Evolutionary conservation across 2,888 invertebrate species (phyloP), one percentile per base, ranked within the genome.

Genomic region (Eupithecia exiguata): DNA sequence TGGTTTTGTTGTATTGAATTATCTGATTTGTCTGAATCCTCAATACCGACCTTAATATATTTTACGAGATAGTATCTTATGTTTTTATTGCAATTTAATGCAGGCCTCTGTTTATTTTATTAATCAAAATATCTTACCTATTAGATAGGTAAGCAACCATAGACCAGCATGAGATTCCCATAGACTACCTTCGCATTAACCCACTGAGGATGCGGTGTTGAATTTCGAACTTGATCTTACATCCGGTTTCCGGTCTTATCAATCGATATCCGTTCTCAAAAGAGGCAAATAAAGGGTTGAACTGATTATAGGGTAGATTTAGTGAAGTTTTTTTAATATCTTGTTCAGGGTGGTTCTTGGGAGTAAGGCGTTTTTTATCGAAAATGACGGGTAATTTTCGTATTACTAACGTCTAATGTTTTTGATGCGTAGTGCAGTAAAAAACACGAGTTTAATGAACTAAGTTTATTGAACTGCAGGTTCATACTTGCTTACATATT

Each of bases 241-340:
- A 72, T 75, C 75, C 86, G 73, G 71, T 61, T 82, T 86, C 80
- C 76, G 75, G 77, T 72, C 78, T 84, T 86, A 85, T 83, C 81
- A 84, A 85, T 83, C 86, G 77, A 86, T 87, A 86, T 87, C 87
- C 85, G 86, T 78, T 79, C 80, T 80, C 74, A 81, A 77, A 67
- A 74, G 78, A 82, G 82, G 76, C 83, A 84, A 86, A 84, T 84
- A 87, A 86, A 86, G 83, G 87, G 84, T 85, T 86, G 80, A 63
- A 49, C 70, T 74, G 76, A 78, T 79, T 76, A 77, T 71, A 38
- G 78, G 79, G 78, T 77, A 71, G 70, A 69, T 74, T 75, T 78
- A 77, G 66, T 12, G 38, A 62, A 53, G 36, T n/a, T 43, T 77
- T 69, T 69, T 68, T 30, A 49, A 53, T 53, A 58, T 62, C 46